phyloP scores from a whole-genome alignment of 2,113 vertebrate species.

The Cyphomyrus plagiostoma region DNA sequence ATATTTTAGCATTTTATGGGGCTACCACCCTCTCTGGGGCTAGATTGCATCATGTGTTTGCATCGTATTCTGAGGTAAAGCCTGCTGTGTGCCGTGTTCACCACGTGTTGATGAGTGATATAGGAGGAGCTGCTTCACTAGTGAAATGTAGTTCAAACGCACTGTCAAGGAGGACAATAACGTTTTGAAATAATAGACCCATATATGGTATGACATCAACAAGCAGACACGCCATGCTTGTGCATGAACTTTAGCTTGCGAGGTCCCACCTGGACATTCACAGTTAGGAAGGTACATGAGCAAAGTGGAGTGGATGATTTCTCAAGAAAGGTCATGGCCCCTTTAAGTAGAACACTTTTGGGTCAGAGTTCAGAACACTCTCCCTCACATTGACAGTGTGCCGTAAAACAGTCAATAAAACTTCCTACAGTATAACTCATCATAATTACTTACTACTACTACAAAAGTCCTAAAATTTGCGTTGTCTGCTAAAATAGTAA shows the following conservation, averaged over 20 bases:
- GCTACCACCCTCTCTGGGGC: not conserved
- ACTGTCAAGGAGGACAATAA: not conserved
- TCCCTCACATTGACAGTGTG: not conserved
- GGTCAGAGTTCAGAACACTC: not conserved
- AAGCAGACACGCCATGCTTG: not conserved
- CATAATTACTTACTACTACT: not conserved
- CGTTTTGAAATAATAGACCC: not conserved
- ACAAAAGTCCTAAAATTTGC: not conserved
- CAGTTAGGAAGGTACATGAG: not conserved
- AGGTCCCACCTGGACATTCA: constrained; percentile 9
- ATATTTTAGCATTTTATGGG: not conserved
- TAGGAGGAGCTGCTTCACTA: not conserved
- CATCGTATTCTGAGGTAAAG: not conserved
- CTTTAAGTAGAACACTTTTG: not conserved
- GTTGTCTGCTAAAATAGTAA: not conserved
- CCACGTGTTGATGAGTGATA: not conserved
- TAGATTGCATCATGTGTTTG: not conserved
- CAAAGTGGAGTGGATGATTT: not conserved
- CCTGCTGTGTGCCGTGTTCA: not conserved
- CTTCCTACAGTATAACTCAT: not conserved
- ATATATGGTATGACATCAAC: not conserved
- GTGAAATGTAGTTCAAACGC: not conserved
- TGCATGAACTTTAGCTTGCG: constrained; percentile 1
- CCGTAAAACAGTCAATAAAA: constrained; percentile 11
- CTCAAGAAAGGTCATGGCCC: not conserved